phyloP scores from a whole-genome alignment of 2,113 vertebrate genomes.

The Leptodactylus fuscus region DNA sequence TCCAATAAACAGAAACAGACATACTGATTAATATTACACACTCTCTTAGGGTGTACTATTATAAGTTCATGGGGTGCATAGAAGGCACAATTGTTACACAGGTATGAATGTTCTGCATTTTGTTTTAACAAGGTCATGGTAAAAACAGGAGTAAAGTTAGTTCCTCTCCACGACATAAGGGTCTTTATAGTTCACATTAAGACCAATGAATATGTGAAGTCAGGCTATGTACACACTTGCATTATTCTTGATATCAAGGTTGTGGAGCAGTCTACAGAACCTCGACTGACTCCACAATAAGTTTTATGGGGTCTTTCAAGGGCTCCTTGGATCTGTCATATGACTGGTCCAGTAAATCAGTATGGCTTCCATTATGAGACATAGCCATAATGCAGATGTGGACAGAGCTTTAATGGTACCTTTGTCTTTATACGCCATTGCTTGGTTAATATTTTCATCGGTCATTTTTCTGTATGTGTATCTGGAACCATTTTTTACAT shows the following conservation, averaged over 20 bases:
- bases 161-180: background rate
- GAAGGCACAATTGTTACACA: no score
- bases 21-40: no score
- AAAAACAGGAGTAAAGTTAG: background rate
- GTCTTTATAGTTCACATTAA: background rate
- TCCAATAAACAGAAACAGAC: no score
- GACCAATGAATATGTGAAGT: background rate
- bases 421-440: background rate
- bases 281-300: background rate
- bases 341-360: background rate
- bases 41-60: no score
- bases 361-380: background rate
- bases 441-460: background rate
- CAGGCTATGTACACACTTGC: background rate
- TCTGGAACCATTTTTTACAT: background rate
- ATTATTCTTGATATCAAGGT: background rate
- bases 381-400: background rate
- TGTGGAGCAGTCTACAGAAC: no score
- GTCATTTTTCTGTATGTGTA: background rate
- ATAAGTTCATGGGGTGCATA: no score
- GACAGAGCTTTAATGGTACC: background rate
- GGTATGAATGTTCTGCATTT: no score
- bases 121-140: background rate
- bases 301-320: background rate
- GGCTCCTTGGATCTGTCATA: background rate